Conservation (phyloP, 1,140 invertebrate species). For the Pectinophora gossypiella region DNA sequence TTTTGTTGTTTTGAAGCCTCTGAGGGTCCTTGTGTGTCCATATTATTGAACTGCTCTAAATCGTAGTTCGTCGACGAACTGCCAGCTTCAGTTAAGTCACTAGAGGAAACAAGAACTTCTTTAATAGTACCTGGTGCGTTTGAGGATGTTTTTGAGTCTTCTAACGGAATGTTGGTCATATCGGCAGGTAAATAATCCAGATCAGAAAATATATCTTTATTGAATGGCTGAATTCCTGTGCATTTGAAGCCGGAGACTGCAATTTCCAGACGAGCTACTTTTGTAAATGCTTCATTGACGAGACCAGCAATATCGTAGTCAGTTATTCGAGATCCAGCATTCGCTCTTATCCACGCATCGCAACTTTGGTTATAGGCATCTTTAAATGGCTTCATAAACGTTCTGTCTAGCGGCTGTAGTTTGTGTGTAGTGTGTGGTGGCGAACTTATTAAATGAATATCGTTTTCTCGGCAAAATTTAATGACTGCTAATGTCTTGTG, state of each 20-base stretch:
- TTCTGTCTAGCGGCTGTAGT: constrained; percentile 43
- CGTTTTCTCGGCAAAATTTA: constrained; percentile 36
- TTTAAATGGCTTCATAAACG: constrained; percentile 56
- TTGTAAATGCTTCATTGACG: constrained; percentile 37
- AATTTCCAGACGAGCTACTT: constrained; percentile 38
- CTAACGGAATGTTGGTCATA: constrained; percentile 28
- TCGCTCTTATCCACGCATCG: constrained; percentile 39
- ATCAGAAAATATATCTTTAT: constrained; percentile 31
- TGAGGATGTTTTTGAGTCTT: constrained; percentile 14
- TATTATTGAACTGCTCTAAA: background rate
- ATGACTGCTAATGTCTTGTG: constrained; percentile 44
- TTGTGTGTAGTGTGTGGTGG: no score
- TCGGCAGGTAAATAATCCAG: constrained; percentile 30
- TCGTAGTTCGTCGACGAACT: background rate
- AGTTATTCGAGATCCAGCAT: constrained; percentile 27
- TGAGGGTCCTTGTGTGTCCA: background rate
- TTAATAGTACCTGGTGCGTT: constrained; percentile 8
- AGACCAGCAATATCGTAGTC: constrained; percentile 39
- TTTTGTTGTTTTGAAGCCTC: background rate
- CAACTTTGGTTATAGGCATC: constrained; percentile 34
- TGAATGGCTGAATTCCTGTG: constrained; percentile 39
- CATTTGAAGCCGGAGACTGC: constrained; percentile 39
- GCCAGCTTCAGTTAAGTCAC: background rate
- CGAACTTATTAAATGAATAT: constrained; percentile 47
- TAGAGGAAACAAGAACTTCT: background rate